Evolutionary conservation across 2,888 invertebrate species (phyloP).

Genomic region (Smittia aterrima): DNA sequence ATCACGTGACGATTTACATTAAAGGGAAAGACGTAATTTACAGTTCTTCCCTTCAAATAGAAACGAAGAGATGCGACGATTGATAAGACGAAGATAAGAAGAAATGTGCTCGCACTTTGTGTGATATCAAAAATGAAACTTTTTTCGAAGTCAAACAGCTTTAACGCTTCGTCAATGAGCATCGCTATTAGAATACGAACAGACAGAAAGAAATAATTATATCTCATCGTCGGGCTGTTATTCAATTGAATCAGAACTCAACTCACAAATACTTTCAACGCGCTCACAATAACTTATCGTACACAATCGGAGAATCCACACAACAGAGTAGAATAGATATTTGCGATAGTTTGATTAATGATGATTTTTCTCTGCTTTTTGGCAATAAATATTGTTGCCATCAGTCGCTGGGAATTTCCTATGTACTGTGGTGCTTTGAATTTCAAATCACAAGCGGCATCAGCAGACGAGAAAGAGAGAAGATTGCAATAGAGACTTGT

Average conservation of each 20-base stretch:
- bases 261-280: slow-evolving; percentile 1
- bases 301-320: neutral
- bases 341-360: slow-evolving; percentile 37
- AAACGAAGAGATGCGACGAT: too few species aligned
- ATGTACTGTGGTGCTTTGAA: neutral
- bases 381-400: slow-evolving; percentile 10
- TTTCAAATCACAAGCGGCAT: neutral
- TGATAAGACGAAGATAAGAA: neutral
- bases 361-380: neutral
- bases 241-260: slow-evolving; percentile 5
- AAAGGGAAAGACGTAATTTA: too few species aligned
- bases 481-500: slow-evolving; percentile 7
- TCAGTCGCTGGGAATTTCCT: neutral
- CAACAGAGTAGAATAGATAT: too few species aligned
- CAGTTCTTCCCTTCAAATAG: too few species aligned
- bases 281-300: slow-evolving; percentile 31
- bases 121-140: too few species aligned
- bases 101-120: neutral
- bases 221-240: neutral
- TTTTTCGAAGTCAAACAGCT: too few species aligned
- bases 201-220: neutral
- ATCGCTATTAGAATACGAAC: neutral
- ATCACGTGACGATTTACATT: too few species aligned
- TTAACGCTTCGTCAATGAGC: neutral
- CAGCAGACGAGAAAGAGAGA: neutral